phyloP scores from a whole-genome alignment of 2,113 vertebrate species.

The Halichoerus grypus region DNA sequence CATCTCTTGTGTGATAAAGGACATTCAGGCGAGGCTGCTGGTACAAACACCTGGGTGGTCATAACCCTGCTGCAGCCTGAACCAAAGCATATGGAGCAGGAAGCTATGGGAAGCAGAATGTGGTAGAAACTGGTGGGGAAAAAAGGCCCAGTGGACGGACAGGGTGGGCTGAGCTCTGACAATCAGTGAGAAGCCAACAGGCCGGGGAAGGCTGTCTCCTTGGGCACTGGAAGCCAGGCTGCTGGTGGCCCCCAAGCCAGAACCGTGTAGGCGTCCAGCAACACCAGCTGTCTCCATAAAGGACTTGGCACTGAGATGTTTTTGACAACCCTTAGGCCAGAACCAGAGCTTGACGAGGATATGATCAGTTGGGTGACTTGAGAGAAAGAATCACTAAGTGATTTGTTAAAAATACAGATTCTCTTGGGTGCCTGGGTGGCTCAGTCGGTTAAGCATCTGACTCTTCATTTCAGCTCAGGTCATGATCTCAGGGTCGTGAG shows the following conservation, averaged over 20 bases:
- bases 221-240: background rate
- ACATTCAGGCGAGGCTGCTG: background rate
- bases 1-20: background rate
- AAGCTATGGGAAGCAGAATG: background rate
- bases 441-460: background rate
- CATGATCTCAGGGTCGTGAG: background rate
- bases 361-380: background rate
- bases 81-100: slow-evolving; percentile 40
- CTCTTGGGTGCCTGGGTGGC: background rate
- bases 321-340: background rate
- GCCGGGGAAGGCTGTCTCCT: background rate
- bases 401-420: background rate
- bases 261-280: accelerated
- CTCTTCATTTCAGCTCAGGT: background rate
- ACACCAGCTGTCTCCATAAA: background rate
- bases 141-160: background rate
- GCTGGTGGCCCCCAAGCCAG: background rate
- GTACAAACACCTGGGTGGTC: background rate
- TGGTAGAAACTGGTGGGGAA: background rate
- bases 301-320: background rate
- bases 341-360: background rate
- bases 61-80: background rate
- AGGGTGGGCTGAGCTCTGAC: background rate
- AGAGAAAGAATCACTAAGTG: background rate
- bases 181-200: background rate